Base-by-base conservation (phyloP, 2,888 invertebrate genomes). In the Muschampia plurimacula region DNA sequence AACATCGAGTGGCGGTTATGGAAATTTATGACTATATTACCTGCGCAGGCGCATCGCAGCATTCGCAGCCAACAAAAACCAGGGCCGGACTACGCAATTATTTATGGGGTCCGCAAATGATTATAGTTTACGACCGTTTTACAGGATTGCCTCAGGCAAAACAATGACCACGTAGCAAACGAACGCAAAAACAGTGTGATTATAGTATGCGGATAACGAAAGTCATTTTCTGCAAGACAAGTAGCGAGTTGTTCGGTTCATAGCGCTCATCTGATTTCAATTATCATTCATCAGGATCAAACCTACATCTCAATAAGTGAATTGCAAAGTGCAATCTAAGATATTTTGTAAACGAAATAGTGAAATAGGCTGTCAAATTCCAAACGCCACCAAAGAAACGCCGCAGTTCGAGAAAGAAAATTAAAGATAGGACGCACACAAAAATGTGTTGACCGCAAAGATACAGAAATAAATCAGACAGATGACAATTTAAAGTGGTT, bases 401-500 rank as follows among this genome's bases (percentile, higher is more conserved):
- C 52, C 68, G 73, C 57, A 22, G 67, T 69, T 70, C 70, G 64
- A 69, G 72, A 74, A 76, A 70, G 39, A 69, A 78, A 79, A 82
- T 81, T 82, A 81, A 81, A 82, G 85, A 83, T 81, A 83, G 84
- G 80, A 81, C 81, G 62, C 80, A 81, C 81, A 91, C 89, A 90
- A 91, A 93, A 91, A 92, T 90, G 88, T 90, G 90, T 90, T 91
- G 87, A 86, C 89, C 89, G 89, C 92, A 90, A 91, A 90, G 91
- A 91, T 86, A 92, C 90, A 88, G 89, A 94, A 93, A 95, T 95
- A 94, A 95, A 95, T 95, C 95, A 95, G 90, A 86, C 89, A 89
- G 93, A 95, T 95, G 95, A 95, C 94, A 95, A 94, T 95, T 95
- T 94, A 92, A 95, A 95, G 94, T 95, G 95, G 95, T 93, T 93